phyloP scores from a whole-genome alignment of 2,888 invertebrate species.

The Drosophila pseudotakahashii region DNA sequence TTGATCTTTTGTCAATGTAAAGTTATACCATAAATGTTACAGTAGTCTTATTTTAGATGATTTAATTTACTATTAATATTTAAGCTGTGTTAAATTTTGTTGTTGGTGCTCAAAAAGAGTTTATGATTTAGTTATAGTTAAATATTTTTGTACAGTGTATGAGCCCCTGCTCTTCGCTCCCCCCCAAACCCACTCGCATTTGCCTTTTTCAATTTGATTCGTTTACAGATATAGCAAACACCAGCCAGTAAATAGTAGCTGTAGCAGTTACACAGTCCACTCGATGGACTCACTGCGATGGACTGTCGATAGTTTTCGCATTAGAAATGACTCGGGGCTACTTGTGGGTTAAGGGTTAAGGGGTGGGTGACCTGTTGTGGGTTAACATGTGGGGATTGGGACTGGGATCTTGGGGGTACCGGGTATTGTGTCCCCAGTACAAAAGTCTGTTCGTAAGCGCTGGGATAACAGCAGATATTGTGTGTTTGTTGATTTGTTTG shows the following conservation, averaged over 20 bases:
- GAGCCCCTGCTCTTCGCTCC: too few relatives aligned
- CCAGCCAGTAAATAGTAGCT: conserved; percentile 30
- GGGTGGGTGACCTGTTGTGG: neutral
- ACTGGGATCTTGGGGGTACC: too few relatives aligned
- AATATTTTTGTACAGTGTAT: too few relatives aligned
- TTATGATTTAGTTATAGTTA: too few relatives aligned
- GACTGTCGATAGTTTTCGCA: conserved; percentile 48
- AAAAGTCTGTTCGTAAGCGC: conserved; percentile 36
- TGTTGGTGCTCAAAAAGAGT: too few relatives aligned
- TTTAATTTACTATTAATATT: too few relatives aligned
- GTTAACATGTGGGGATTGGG: neutral
- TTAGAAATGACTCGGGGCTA: conserved; percentile 31
- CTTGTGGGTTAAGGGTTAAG: conserved; percentile 14
- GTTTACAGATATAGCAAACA: conserved; percentile 50
- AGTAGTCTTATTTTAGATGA: too few relatives aligned
- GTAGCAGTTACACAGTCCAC: conserved; percentile 31
- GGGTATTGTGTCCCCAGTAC: neutral
- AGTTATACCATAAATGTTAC: too few relatives aligned
- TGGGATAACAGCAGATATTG: conserved; percentile 37
- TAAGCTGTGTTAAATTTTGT: too few relatives aligned
- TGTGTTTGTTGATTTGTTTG: conserved; percentile 36
- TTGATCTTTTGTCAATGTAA: too few relatives aligned
- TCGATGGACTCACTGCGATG: conserved; percentile 20
- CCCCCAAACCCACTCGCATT: conserved; percentile 23
- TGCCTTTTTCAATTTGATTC: conserved; percentile 64